phyloP scores from a whole-genome alignment of 2,113 vertebrate genomes.

The Perca fluviatilis region DNA sequence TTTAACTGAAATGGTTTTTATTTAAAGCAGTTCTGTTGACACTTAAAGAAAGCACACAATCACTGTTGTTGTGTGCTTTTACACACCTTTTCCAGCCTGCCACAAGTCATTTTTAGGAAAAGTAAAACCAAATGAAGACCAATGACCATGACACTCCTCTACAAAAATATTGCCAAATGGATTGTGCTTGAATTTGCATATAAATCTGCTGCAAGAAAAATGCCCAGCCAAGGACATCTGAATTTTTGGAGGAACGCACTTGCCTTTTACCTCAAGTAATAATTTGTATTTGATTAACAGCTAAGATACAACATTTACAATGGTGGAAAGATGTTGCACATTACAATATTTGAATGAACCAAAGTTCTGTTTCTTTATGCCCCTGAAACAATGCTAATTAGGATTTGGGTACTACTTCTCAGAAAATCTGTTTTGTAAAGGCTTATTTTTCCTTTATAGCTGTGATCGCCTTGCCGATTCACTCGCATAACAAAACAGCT shows the following conservation, averaged over 20 bases:
- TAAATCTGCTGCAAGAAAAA: constrained; percentile 14
- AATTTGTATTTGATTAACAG: background rate
- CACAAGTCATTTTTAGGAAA: constrained; percentile 21
- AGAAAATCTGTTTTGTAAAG: constrained; percentile 21
- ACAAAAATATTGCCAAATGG: constrained; percentile 8
- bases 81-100: background rate
- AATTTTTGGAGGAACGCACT: background rate
- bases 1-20: background rate
- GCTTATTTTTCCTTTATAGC: background rate
- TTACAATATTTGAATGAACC: background rate
- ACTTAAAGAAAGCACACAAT: constrained; percentile 6
- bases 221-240: background rate
- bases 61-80: background rate
- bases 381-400: constrained; percentile 17
- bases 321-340: background rate
- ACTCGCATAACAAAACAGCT: constrained; percentile 2
- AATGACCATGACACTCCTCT: background rate
- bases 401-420: constrained; percentile 12
- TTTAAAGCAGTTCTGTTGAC: background rate
- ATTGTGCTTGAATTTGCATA: constrained; percentile 10
- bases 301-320: background rate
- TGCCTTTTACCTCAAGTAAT: background rate
- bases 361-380: background rate
- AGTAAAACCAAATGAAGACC: background rate
- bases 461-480: background rate